Percentiles rank a stretch among this genome's conserved stretches.
phyloP scores from a whole-genome alignment of 1,140 invertebrate species.

The Sycobia sp. region DNA sequence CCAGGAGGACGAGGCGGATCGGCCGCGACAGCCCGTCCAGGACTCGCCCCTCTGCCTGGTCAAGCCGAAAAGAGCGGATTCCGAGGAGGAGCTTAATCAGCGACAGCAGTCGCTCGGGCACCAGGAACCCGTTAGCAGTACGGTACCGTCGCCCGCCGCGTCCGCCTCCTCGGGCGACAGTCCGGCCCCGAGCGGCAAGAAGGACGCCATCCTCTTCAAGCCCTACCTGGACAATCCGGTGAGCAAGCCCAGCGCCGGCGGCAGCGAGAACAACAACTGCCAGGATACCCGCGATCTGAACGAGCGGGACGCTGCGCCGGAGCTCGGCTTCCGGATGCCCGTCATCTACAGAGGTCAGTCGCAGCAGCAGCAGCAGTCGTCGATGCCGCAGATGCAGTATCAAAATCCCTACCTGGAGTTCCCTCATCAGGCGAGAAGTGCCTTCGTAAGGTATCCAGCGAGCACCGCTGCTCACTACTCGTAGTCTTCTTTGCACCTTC shows the following conservation, averaged over 20 bases:
- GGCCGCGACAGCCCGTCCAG: slow-evolving; percentile 41
- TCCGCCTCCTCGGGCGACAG: slow-evolving; percentile 26
- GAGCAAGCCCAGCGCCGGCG: slow-evolving; percentile 48
- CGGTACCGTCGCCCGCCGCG: slow-evolving; percentile 43
- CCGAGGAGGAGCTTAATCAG: too few species aligned
- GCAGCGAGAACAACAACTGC: slow-evolving; percentile 53
- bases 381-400: not conserved
- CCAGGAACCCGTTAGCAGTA: slow-evolving; percentile 53
- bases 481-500: slow-evolving; percentile 18
- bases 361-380: slow-evolving; percentile 19
- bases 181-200: slow-evolving; percentile 37
- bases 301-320: slow-evolving; percentile 47
- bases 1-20: slow-evolving; percentile 38
- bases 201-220: slow-evolving; percentile 68
- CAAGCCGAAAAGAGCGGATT: slow-evolving; percentile 44
- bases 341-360: slow-evolving; percentile 42
- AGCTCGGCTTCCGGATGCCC: slow-evolving; percentile 53
- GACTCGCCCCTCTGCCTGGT: slow-evolving; percentile 57
- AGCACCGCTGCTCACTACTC: slow-evolving; percentile 27
- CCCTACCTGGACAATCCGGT: slow-evolving; percentile 69
- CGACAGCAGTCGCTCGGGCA: slow-evolving; percentile 8
- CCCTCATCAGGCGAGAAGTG: slow-evolving; percentile 49
- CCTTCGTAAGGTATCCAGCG: slow-evolving; percentile 55
- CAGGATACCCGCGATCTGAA: slow-evolving; percentile 52
- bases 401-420: slow-evolving; percentile 41